These are phyloP conservation scores for Dryomyza anilis DNA, from an alignment of 2,888 invertebrate genomes.

Conservation along the genomic window DNA sequence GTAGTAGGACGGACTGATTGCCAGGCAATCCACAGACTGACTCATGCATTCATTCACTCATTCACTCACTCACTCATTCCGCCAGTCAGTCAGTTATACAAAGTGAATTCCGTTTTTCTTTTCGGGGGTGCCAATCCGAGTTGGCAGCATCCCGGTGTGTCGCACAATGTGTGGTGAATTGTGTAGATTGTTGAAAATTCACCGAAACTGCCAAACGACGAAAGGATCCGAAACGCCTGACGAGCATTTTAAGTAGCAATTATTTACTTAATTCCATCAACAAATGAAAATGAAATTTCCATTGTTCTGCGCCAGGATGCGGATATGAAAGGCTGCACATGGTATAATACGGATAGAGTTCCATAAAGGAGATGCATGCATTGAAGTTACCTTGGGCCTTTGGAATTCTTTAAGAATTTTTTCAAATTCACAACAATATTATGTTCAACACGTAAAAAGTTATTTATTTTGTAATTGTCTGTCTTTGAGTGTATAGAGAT, in stretches of 20 bases:
- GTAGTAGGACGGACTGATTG: not conserved
- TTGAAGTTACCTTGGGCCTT: too few relatives aligned
- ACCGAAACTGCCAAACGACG: not conserved
- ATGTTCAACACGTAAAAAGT: too few relatives aligned
- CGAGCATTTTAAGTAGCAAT: slow-evolving; percentile 57
- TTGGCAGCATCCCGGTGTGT: not conserved
- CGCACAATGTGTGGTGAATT: not conserved
- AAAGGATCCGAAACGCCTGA: slow-evolving; percentile 40
- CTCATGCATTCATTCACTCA: not conserved
- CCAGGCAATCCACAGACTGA: not conserved
- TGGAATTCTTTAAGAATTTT: too few relatives aligned
- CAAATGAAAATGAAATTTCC: slow-evolving; percentile 33
- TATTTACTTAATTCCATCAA: slow-evolving; percentile 53
- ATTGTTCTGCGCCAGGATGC: too few relatives aligned
- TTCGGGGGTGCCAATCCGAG: not conserved
- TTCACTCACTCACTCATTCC: not conserved
- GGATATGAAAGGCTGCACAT: too few relatives aligned
- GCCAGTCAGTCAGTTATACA: too few relatives aligned
- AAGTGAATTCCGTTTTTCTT: too few relatives aligned
- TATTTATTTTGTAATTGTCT: too few relatives aligned
- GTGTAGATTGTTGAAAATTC: slow-evolving; percentile 8
- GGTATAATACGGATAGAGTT: too few relatives aligned
- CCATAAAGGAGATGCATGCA: too few relatives aligned
- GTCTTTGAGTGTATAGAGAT: too few relatives aligned
- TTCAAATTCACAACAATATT: too few relatives aligned